Percentiles rank a stretch among this genome's conserved stretches.
These are phyloP conservation scores for Icerya purchasi DNA, from an alignment of 2,888 invertebrate genomes.

Conservation along the genomic window DNA sequence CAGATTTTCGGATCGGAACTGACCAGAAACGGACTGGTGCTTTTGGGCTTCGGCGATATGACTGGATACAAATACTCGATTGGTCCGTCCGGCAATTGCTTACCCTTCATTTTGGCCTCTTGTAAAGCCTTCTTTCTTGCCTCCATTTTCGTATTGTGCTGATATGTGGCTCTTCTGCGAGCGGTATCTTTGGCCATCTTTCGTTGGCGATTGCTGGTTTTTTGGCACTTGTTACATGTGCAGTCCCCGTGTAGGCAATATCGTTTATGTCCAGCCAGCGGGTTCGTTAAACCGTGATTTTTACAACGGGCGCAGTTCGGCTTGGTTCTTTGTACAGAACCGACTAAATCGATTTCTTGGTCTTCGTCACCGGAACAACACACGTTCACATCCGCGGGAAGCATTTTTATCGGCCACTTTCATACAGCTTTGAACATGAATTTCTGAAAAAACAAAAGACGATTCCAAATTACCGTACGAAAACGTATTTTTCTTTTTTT, in stretches of 20 bases:
- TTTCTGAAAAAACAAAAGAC: too few relatives aligned
- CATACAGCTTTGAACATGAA: too few relatives aligned
- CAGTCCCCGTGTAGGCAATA: conserved; percentile 73
- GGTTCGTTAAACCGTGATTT: conserved; percentile 72
- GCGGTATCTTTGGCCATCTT: conserved; percentile 82
- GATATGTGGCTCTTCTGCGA: conserved; percentile 57
- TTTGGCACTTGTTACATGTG: conserved; percentile 62
- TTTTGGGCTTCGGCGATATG: neutral
- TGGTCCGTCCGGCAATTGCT: conserved; percentile 7
- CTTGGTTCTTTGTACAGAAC: conserved; percentile 35
- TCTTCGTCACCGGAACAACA: neutral
- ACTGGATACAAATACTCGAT: conserved; percentile 4
- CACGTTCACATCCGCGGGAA: neutral
- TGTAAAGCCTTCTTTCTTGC: conserved; percentile 3
- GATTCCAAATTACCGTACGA: too few relatives aligned
- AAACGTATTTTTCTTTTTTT: too few relatives aligned
- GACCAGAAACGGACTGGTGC: neutral
- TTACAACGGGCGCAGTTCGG: conserved; percentile 83
- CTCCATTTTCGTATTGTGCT: conserved; percentile 38
- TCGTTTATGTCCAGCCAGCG: conserved; percentile 76
- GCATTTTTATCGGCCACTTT: too few relatives aligned
- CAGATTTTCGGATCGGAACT: too few relatives aligned
- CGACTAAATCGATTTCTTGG: neutral
- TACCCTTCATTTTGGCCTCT: conserved; percentile 5
- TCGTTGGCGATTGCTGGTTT: conserved; percentile 66